These are phyloP conservation scores for Pempheris klunzingeri DNA, from an alignment of 2,797 vertebrate genomes.

Conservation along the genomic window DNA sequence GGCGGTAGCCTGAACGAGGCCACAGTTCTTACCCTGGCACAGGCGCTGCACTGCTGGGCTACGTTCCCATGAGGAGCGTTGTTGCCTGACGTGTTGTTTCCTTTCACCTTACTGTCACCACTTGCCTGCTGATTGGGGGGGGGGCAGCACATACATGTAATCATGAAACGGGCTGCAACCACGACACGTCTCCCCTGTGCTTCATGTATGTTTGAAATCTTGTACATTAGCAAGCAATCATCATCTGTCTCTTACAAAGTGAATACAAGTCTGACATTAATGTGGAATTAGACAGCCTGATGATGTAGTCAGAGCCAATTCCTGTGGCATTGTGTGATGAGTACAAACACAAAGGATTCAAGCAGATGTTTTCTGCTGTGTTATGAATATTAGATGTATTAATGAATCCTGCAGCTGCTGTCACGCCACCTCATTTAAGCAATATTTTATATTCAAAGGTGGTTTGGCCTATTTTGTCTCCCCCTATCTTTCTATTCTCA, in stretches of 20 bases:
- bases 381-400: constrained; percentile 52
- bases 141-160: constrained; percentile 33
- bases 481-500: constrained; percentile 6
- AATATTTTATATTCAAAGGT: constrained; percentile 33
- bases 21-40: constrained; percentile 79
- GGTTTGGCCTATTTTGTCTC: constrained; percentile 24
- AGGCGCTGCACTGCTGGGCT: constrained; percentile 81
- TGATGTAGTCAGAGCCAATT: constrained; percentile 20
- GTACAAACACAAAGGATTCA: constrained; percentile 30
- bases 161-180: constrained; percentile 27
- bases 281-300: constrained; percentile 22
- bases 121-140: constrained; percentile 67
- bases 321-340: constrained; percentile 15
- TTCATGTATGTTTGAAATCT: constrained; percentile 22
- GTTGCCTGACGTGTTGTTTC: constrained; percentile 75
- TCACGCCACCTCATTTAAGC: constrained; percentile 27
- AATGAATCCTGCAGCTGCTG: constrained; percentile 38
- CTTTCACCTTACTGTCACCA: constrained; percentile 79
- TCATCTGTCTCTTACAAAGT: constrained; percentile 24
- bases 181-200: neutral
- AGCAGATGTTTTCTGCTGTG: constrained; percentile 39
- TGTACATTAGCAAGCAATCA: constrained; percentile 20
- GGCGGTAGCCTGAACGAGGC: constrained; percentile 14
- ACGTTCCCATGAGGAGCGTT: constrained; percentile 78
- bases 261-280: constrained; percentile 32